A percentile compares a stretch with the other conserved stretches of the same genome.
These are phyloP conservation scores for Nymphalis c-album DNA, from an alignment of 2,888 invertebrate genomes.

Conservation along the genomic window DNA sequence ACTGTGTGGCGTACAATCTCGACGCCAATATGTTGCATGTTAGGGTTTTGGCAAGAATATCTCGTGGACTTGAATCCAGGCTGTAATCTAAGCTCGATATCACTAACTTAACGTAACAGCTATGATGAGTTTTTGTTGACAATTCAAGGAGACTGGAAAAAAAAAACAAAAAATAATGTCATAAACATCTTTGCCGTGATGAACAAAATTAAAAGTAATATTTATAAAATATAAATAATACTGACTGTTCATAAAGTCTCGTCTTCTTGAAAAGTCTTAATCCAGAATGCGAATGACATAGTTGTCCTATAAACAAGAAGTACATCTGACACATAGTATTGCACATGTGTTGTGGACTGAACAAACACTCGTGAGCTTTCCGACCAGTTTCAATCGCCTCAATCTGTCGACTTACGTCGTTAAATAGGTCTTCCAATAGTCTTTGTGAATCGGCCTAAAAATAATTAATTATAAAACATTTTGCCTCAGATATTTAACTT, in stretches of 20 bases:
- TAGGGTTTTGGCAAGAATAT: slow-evolving; percentile 82
- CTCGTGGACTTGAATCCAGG: slow-evolving; percentile 86
- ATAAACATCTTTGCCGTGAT: background rate
- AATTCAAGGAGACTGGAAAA: slow-evolving; percentile 87
- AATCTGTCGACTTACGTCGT: slow-evolving; percentile 89
- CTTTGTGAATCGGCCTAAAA: slow-evolving; percentile 84
- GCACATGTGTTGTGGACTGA: slow-evolving; percentile 93
- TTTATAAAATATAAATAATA: slow-evolving; percentile 24
- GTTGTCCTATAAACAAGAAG: slow-evolving; percentile 94
- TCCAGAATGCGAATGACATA: slow-evolving; percentile 87
- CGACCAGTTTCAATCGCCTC: slow-evolving; percentile 86
- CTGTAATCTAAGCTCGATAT: slow-evolving; percentile 95
- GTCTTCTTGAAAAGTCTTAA: slow-evolving; percentile 87
- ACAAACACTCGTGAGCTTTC: slow-evolving; percentile 92
- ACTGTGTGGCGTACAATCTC: slow-evolving; percentile 93
- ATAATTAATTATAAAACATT: background rate
- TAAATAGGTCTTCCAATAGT: slow-evolving; percentile 88
- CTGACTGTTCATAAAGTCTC: slow-evolving; percentile 88
- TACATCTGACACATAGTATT: slow-evolving; percentile 96
- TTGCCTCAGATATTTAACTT: background rate
- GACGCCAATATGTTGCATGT: slow-evolving; percentile 81
- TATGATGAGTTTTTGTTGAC: slow-evolving; percentile 91
- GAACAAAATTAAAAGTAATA: background rate
- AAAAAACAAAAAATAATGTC: slow-evolving; percentile 2
- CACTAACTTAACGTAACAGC: slow-evolving; percentile 96